Evolutionary conservation across 2,113 vertebrate species (phyloP), one percentile per base, ranked within the genome.

Genomic region (Zosterops borbonicus): DNA sequence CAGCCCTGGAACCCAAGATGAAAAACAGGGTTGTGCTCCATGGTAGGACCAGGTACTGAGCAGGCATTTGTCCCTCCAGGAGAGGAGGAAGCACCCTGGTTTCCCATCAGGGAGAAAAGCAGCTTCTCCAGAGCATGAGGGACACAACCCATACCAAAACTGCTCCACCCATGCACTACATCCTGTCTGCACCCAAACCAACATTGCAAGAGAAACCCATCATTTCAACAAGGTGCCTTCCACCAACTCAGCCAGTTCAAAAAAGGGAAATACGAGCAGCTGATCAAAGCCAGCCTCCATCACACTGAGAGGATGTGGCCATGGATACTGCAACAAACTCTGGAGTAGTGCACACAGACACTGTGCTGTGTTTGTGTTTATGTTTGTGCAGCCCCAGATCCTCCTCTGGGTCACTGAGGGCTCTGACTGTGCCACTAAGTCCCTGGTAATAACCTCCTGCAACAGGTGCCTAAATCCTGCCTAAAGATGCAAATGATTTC

Each of bases 361-460:
- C 2, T 2, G 1, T 9, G 58, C 33, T 44, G 7, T 35, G 39
- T 44, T 20, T 50, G 39, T 21, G 46, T 17, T 22, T 21, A 27
- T 25, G n/a, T 64, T 50, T 76, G 19, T 14, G 19, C 9, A 79
- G 64, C n/a, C 59, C 59, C 52, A 35, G 21, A 5, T 31, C 50
- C 64, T 78, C 12, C 0, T 28, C 6, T 0, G 2, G 14, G 21
- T 67, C 58, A 31, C 67, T 18, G 33, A 11, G 22, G 9, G 10
- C 29, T 77, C 71, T 29, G 59, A 22, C 2, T 10, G 28, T 15
- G 29, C 59, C 60, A 73, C 29, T 31, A n/a, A 52, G 11, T 2
- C 35, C n/a, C 5, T 37, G 44, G 16, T 4, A 27, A 53, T 17
- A 29, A 42, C 39, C 52, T 60, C 28, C 53, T 83, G 70, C 29